Evolutionary conservation across 2,113 vertebrate genomes (phyloP).

Genomic region (Recurvirostra avosetta): DNA sequence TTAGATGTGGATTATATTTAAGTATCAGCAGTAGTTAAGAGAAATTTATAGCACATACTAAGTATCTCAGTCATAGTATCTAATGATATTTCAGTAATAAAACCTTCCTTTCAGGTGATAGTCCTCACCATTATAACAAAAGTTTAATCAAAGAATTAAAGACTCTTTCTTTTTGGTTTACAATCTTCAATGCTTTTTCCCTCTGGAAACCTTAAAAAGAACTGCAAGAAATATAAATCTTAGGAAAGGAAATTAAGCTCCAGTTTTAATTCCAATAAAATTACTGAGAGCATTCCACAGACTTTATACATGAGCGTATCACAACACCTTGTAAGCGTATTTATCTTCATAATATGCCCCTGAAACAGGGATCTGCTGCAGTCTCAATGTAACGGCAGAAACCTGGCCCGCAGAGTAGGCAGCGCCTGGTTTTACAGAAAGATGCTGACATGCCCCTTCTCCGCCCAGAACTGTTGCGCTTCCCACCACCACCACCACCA

Average conservation of each 20-base stretch:
- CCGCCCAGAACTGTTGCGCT: background rate
- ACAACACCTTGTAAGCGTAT: background rate
- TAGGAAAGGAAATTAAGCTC: background rate
- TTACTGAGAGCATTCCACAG: background rate
- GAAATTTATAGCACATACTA: background rate
- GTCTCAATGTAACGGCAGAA: background rate
- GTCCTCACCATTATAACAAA: background rate
- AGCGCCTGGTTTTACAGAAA: background rate
- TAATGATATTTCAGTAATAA: slow-evolving; percentile 39
- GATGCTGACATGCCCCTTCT: background rate
- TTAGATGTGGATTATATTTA: slow-evolving; percentile 15
- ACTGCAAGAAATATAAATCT: slow-evolving; percentile 17
- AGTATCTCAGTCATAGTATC: background rate
- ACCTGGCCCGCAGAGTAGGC: background rate
- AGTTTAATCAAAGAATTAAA: slow-evolving; percentile 50
- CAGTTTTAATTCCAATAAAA: slow-evolving; percentile 9
- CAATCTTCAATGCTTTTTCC: background rate
- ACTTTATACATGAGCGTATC: background rate
- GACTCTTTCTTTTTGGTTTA: slow-evolving; percentile 38
- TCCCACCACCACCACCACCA: background rate
- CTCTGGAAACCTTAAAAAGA: slow-evolving; percentile 35
- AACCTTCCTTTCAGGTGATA: background rate
- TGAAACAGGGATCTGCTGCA: background rate
- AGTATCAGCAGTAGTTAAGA: background rate
- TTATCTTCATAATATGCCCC: background rate